Evolutionary conservation across 2,888 invertebrate genomes (phyloP), one percentile per base, ranked within the genome.

Genomic region (Drosophila rubida): DNA sequence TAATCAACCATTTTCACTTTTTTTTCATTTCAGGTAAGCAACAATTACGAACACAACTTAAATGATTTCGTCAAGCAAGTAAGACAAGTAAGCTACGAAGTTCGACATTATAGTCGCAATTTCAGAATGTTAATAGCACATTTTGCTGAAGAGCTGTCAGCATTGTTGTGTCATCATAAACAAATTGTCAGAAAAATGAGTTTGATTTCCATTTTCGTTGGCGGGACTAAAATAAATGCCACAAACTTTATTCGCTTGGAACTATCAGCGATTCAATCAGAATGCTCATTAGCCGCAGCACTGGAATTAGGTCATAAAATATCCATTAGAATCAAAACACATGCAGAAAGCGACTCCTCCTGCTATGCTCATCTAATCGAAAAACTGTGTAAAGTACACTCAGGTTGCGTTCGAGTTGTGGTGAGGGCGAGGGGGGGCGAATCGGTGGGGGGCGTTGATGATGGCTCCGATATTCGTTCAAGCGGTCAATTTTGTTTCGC

Each of bases 231-330:
- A n/a, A n/a, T n/a, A n/a, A n/a, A n/a, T n/a, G 27, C 13, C 2
- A 39, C 35, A 37, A 44, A 4, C 14, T 61, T 50, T 39, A 51
- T 27, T 37, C 45, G 41, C 8, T 22, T 53, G 37, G 11, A 57
- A 23, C 49, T 42, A 58, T 59, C 66, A 13, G 16, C 58, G 55
- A 45, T 55, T 55, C 50, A 66, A 80, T 80, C 54, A 58, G 69
- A 68, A 9, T 54, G 60, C 2, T 65, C 59, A 70, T 63, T 67
- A 74, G 69, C 23, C 13, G 9, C 7, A 37, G 2, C 16, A 13
- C 41, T 3, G 39, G 61, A 83, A 74, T 74, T 65, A 42, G 83
- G 78, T 78, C 86, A 82, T 82, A 50, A 72, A 71, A 81, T 66
- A 65, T 69, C 73, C 69, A 86, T 84, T 80, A 60, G 59, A 65